phyloP scores from a whole-genome alignment of 1,140 invertebrate genomes.

The Epicauta chinensis region DNA sequence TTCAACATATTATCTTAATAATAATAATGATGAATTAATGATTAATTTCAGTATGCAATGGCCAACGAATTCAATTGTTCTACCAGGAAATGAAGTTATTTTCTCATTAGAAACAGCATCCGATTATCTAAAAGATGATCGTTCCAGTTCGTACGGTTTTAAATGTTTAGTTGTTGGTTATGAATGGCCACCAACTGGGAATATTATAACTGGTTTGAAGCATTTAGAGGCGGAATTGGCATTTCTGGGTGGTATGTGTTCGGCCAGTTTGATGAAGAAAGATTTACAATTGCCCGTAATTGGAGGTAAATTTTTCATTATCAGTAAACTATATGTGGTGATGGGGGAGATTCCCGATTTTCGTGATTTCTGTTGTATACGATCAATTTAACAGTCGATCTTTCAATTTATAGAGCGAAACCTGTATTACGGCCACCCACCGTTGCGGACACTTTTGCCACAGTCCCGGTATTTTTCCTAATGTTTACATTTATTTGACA shows the following conservation, averaged over 20 bases:
- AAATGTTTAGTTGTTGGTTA: slow-evolving; percentile 89
- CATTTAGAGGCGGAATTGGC: slow-evolving; percentile 86
- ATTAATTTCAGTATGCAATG: slow-evolving; percentile 63
- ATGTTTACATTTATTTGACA: too few relatives aligned
- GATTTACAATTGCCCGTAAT: slow-evolving; percentile 69
- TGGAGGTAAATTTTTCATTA: slow-evolving; percentile 45
- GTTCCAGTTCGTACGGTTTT: slow-evolving; percentile 79
- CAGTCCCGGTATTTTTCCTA: too few relatives aligned
- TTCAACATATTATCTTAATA: not conserved
- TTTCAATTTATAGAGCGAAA: too few relatives aligned
- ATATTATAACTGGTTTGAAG: slow-evolving; percentile 50
- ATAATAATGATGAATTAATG: not conserved
- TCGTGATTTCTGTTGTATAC: too few relatives aligned
- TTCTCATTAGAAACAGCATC: slow-evolving; percentile 94
- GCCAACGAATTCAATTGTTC: slow-evolving; percentile 77
- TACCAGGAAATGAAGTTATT: slow-evolving; percentile 91
- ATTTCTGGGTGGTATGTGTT: slow-evolving; percentile 86
- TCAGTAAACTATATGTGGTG: too few relatives aligned
- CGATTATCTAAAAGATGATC: slow-evolving; percentile 90
- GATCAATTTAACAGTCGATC: too few relatives aligned
- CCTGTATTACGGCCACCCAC: too few relatives aligned
- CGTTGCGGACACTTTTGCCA: too few relatives aligned
- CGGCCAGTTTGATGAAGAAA: slow-evolving; percentile 80
- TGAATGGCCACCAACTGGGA: slow-evolving; percentile 59
- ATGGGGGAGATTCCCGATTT: too few relatives aligned